Conservation (phyloP, 2,888 invertebrate species). For the Clusia tigrina region DNA sequence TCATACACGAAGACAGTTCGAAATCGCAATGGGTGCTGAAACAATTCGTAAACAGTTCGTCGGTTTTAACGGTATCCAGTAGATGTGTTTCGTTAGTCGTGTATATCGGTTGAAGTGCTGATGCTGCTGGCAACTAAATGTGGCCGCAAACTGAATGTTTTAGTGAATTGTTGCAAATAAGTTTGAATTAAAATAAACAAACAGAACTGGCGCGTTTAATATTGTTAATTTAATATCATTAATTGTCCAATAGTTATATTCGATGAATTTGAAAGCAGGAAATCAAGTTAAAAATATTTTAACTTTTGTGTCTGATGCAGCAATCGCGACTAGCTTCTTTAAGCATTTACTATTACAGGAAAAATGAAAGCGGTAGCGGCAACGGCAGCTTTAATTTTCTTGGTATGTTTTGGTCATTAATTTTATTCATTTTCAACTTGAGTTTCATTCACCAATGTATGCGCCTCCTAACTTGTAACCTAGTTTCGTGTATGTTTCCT, state of each 20-base stretch:
- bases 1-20: too few relatives aligned
- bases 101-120: background rate
- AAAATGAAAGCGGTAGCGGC: background rate
- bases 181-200: too few relatives aligned
- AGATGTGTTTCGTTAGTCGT: conserved; percentile 6
- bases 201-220: too few relatives aligned
- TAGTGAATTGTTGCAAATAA: too few relatives aligned
- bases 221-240: too few relatives aligned
- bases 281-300: too few relatives aligned
- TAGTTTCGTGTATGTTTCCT: background rate
- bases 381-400: background rate
- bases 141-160: too few relatives aligned
- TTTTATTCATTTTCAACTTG: background rate
- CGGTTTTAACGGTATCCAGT: background rate
- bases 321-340: background rate
- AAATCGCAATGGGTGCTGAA: background rate
- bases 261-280: too few relatives aligned
- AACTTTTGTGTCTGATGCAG: too few relatives aligned
- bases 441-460: background rate
- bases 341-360: background rate
- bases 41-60: background rate
- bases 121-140: background rate
- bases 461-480: background rate
- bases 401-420: conserved; percentile 9
- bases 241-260: too few relatives aligned